phyloP scores from a whole-genome alignment of 2,888 invertebrate genomes.

The Drosophila parthenogenetica region DNA sequence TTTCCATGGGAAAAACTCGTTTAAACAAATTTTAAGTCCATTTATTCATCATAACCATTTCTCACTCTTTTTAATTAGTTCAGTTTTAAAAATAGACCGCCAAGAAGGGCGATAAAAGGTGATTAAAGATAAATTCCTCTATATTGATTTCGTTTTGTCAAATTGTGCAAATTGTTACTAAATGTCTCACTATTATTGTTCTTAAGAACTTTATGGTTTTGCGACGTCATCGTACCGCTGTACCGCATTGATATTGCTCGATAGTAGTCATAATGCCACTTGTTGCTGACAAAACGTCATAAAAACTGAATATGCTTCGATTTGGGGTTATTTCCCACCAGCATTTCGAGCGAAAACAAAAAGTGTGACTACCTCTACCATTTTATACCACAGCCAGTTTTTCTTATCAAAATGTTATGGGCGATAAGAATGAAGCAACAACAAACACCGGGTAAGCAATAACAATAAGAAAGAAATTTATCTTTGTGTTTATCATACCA shows the following conservation, averaged over 20 bases:
- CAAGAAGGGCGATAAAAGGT: not conserved
- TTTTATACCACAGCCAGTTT: conserved; percentile 3
- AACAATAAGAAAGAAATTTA: conserved; percentile 19
- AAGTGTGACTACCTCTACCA: conserved; percentile 17
- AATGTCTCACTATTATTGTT: conserved; percentile 46
- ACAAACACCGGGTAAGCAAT: not conserved
- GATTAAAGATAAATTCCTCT: not conserved
- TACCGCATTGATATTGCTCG: conserved; percentile 26
- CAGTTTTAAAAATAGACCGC: conserved; percentile 34
- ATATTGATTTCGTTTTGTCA: not conserved
- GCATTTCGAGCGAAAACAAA: conserved; percentile 16
- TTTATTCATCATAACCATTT: not conserved
- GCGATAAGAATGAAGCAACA: conserved; percentile 21
- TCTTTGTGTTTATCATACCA: conserved; percentile 21
- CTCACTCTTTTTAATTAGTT: conserved; percentile 1
- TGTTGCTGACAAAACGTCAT: conserved; percentile 62
- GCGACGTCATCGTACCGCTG: conserved; percentile 49
- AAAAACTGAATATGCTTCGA: conserved; percentile 35
- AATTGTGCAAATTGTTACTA: not conserved
- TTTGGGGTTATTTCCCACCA: not conserved
- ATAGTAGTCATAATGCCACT: conserved; percentile 38
- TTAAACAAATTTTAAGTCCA: too few relatives aligned
- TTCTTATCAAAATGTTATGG: conserved; percentile 37
- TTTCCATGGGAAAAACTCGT: too few relatives aligned
- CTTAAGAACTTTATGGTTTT: conserved; percentile 14